Evolutionary conservation across 2,113 vertebrate genomes (phyloP).

Genomic region (Lophius piscatorius): DNA sequence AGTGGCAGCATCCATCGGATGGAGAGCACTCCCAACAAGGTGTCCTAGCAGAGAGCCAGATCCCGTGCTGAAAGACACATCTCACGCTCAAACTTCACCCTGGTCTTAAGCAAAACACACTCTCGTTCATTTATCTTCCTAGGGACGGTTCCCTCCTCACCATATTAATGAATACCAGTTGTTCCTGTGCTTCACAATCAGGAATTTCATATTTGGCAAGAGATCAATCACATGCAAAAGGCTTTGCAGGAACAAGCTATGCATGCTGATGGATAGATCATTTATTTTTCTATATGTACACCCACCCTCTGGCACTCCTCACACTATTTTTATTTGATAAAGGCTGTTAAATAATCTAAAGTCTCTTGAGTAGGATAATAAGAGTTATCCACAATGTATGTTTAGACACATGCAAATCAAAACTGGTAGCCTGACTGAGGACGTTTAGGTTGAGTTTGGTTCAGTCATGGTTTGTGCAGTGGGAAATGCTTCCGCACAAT

Average conservation of each 20-base stretch:
- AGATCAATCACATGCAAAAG: constrained; percentile 66
- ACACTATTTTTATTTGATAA: constrained; percentile 11
- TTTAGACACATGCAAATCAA: background rate
- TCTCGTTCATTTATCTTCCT: constrained; percentile 59
- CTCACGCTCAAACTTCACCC: constrained; percentile 56
- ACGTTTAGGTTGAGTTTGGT: background rate
- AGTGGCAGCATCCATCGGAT: constrained; percentile 43
- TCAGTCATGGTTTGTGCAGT: background rate
- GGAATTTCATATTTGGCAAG: constrained; percentile 68
- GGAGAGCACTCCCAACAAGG: constrained; percentile 76
- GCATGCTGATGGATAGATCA: constrained; percentile 47
- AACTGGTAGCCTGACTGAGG: background rate
- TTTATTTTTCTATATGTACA: constrained; percentile 18
- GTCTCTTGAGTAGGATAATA: background rate
- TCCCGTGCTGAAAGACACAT: constrained; percentile 79
- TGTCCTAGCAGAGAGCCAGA: constrained; percentile 78
- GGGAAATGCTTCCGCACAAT: background rate
- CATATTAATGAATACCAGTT: constrained; percentile 80
- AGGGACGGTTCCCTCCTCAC: constrained; percentile 53
- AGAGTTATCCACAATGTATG: background rate
- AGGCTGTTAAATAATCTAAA: background rate
- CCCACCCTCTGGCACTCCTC: constrained; percentile 30
- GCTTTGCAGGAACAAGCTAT: constrained; percentile 29
- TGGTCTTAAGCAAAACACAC: constrained; percentile 34
- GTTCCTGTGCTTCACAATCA: constrained; percentile 72